These are phyloP conservation scores for Spodoptera litura DNA, from an alignment of 1,140 invertebrate species.

Conservation along the genomic window DNA sequence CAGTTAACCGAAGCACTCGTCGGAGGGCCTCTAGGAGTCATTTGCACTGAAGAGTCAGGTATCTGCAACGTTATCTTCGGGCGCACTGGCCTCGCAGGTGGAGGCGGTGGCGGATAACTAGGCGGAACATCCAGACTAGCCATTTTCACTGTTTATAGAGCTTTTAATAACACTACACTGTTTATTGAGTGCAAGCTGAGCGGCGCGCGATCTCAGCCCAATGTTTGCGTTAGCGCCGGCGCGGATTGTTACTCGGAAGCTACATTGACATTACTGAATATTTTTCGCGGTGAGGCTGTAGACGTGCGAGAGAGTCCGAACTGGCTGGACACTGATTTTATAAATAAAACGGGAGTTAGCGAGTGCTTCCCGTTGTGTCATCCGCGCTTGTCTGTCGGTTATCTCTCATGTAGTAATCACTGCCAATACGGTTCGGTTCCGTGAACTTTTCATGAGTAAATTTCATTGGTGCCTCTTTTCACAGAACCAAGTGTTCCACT, in stretches of 20 bases:
- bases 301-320: slow-evolving; percentile 68
- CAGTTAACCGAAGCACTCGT: slow-evolving; percentile 82
- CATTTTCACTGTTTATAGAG: slow-evolving; percentile 58
- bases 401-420: slow-evolving; percentile 38
- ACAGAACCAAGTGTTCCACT: background rate
- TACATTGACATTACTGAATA: slow-evolving; percentile 48
- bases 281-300: slow-evolving; percentile 43
- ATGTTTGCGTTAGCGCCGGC: slow-evolving; percentile 62
- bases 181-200: slow-evolving; percentile 31
- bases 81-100: slow-evolving; percentile 73
- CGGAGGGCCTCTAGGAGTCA: slow-evolving; percentile 68
- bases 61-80: slow-evolving; percentile 87
- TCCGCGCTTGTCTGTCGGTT: slow-evolving; percentile 52
- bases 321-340: slow-evolving; percentile 80
- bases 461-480: background rate
- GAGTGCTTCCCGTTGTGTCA: slow-evolving; percentile 73
- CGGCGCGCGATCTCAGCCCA: slow-evolving; percentile 14
- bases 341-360: slow-evolving; percentile 77
- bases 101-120: slow-evolving; percentile 68
- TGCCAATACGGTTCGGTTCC: slow-evolving; percentile 47
- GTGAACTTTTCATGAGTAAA: slow-evolving; percentile 47
- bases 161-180: slow-evolving; percentile 45
- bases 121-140: slow-evolving; percentile 65
- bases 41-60: slow-evolving; percentile 77
- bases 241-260: slow-evolving; percentile 54